Conservation (phyloP, 2,888 invertebrate genomes). For the Lycia hirtaria region DNA sequence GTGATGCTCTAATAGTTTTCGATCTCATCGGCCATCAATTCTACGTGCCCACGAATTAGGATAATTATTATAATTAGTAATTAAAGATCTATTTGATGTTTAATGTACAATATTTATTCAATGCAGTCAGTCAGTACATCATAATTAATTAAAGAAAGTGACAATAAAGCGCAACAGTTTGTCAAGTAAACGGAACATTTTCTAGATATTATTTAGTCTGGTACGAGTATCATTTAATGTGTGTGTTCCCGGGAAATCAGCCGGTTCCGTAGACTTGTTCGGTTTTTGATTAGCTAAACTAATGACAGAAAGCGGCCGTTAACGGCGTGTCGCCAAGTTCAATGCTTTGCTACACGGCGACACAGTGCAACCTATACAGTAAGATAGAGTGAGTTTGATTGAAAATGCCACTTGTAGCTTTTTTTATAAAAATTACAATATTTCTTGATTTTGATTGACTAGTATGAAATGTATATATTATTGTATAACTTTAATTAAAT, state of each 20-base stretch:
- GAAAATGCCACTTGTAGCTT: too few species aligned
- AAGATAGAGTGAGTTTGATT: background rate
- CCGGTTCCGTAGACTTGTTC: slow-evolving; percentile 36
- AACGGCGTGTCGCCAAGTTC: slow-evolving; percentile 35
- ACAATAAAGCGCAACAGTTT: background rate
- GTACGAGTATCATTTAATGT: slow-evolving; percentile 30
- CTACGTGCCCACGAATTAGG: too few species aligned
- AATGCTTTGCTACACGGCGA: slow-evolving; percentile 26
- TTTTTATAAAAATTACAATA: too few species aligned
- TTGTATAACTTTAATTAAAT: too few species aligned
- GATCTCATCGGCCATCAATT: too few species aligned
- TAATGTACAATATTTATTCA: too few species aligned
- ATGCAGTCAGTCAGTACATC: too few species aligned
- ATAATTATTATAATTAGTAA: too few species aligned
- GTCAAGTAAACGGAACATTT: background rate
- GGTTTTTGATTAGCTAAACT: slow-evolving; percentile 41
- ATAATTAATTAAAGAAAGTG: background rate
- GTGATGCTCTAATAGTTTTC: too few species aligned
- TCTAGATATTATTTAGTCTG: slow-evolving; percentile 30
- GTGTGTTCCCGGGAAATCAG: slow-evolving; percentile 39
- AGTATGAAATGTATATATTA: too few species aligned
- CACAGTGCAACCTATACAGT: slow-evolving; percentile 6
- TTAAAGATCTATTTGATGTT: too few species aligned
- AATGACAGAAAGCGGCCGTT: slow-evolving; percentile 38
- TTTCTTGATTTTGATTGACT: too few species aligned